These are phyloP conservation scores for Drosophila mettleri DNA, from an alignment of 2,888 invertebrate species.

Conservation along the genomic window DNA sequence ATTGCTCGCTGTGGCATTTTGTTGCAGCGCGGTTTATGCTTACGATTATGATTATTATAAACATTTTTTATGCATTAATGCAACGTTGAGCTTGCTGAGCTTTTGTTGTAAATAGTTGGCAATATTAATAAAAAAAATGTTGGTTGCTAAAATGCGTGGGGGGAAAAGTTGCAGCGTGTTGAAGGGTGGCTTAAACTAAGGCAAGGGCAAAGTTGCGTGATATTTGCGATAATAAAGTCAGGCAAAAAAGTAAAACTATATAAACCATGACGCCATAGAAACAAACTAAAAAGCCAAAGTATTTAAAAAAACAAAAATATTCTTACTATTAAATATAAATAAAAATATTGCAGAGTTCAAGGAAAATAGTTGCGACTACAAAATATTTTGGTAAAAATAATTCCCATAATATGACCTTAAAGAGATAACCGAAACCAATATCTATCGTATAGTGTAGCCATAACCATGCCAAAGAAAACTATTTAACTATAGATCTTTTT, in stretches of 20 bases:
- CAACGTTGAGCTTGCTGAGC: slow-evolving; percentile 54
- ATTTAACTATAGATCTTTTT: slow-evolving; percentile 38
- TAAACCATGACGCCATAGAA: slow-evolving; percentile 11
- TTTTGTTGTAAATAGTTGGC: slow-evolving; percentile 31
- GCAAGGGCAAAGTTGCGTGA: slow-evolving; percentile 21
- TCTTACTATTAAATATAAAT: neutral
- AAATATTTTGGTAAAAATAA: neutral
- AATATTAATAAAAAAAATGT: slow-evolving; percentile 29
- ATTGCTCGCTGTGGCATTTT: slow-evolving; percentile 53
- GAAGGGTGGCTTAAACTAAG: slow-evolving; percentile 25
- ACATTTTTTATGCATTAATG: slow-evolving; percentile 55
- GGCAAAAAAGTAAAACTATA: slow-evolving; percentile 13
- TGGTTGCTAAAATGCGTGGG: slow-evolving; percentile 1
- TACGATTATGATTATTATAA: slow-evolving; percentile 48
- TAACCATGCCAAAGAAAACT: slow-evolving; percentile 70
- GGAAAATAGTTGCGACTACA: neutral
- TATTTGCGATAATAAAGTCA: slow-evolving; percentile 26
- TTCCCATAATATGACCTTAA: slow-evolving; percentile 1
- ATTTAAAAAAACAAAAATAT: slow-evolving; percentile 3
- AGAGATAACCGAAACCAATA: slow-evolving; percentile 45
- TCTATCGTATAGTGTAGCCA: slow-evolving; percentile 34
- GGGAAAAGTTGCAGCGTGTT: neutral
- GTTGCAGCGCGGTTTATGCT: slow-evolving; percentile 39
- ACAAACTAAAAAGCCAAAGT: slow-evolving; percentile 35
- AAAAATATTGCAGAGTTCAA: neutral